phyloP scores from a whole-genome alignment of 1,140 invertebrate genomes.

The Triops cancriformis region DNA sequence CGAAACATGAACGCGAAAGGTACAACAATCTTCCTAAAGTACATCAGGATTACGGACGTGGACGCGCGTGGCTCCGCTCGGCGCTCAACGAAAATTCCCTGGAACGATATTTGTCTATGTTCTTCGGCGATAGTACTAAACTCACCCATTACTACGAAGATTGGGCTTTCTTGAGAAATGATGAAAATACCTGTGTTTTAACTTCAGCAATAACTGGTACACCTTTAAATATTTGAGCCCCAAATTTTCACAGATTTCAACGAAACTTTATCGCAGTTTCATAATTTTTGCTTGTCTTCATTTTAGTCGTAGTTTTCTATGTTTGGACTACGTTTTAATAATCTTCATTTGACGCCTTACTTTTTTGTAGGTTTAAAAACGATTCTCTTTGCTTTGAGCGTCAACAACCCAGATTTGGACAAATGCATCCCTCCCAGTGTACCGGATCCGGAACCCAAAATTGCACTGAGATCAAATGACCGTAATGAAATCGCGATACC shows the following conservation, averaged over 20 bases:
- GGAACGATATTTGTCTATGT: conserved; percentile 68
- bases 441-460: neutral
- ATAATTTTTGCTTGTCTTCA: too few relatives aligned
- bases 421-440: conserved; percentile 13
- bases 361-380: conserved; percentile 58
- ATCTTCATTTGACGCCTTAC: too few relatives aligned
- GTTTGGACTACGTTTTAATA: too few relatives aligned
- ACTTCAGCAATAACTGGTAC: conserved; percentile 72
- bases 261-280: too few relatives aligned
- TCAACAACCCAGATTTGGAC: conserved; percentile 67
- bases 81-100: conserved; percentile 79
- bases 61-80: conserved; percentile 69
- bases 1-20: conserved; percentile 76
- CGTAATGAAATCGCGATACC: neutral
- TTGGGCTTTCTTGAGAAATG: conserved; percentile 68
- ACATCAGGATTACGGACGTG: conserved; percentile 66
- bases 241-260: too few relatives aligned
- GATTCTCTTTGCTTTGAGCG: conserved; percentile 80
- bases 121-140: conserved; percentile 55
- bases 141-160: conserved; percentile 70
- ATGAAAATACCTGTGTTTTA: conserved; percentile 61
- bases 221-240: too few relatives aligned
- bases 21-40: conserved; percentile 71
- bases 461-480: neutral
- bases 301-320: too few relatives aligned